These are phyloP conservation scores for Sphenopsis melanotis DNA, from an alignment of 2,797 vertebrate species.

Conservation along the genomic window DNA sequence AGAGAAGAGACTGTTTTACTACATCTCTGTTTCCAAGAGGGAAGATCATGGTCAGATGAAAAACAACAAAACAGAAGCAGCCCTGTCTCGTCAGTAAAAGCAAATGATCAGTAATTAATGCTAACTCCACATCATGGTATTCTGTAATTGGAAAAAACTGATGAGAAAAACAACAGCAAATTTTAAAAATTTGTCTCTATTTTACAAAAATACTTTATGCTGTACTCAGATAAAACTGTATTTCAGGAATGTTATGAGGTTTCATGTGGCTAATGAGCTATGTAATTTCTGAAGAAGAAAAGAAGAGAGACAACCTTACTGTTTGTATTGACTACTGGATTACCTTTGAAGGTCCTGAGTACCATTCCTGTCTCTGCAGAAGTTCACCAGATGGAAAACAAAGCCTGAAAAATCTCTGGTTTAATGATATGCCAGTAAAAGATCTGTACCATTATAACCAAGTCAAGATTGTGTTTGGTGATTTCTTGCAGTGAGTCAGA, in stretches of 20 bases:
- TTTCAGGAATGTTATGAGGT: neutral
- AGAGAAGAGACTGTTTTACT: neutral
- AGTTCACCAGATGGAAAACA: neutral
- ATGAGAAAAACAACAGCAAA: neutral
- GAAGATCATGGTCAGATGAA: neutral
- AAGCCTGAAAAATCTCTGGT: neutral
- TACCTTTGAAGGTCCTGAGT: neutral
- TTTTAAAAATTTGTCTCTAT: neutral
- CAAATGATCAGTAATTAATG: neutral
- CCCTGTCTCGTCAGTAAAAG: neutral
- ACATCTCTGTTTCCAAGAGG: neutral
- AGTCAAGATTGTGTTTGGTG: neutral
- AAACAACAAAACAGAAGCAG: neutral
- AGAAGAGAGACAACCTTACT: neutral
- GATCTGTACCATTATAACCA: neutral
- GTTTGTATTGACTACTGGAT: neutral
- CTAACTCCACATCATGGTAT: neutral
- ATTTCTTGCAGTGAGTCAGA: neutral
- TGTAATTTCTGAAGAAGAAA: neutral
- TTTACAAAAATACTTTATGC: neutral
- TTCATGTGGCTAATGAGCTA: neutral
- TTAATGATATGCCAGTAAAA: neutral
- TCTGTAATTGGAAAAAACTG: neutral
- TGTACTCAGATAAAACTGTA: neutral
- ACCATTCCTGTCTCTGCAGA: neutral